These are phyloP conservation scores for Condylura cristata DNA, from an alignment of 2,113 vertebrate species.

Conservation along the genomic window DNA sequence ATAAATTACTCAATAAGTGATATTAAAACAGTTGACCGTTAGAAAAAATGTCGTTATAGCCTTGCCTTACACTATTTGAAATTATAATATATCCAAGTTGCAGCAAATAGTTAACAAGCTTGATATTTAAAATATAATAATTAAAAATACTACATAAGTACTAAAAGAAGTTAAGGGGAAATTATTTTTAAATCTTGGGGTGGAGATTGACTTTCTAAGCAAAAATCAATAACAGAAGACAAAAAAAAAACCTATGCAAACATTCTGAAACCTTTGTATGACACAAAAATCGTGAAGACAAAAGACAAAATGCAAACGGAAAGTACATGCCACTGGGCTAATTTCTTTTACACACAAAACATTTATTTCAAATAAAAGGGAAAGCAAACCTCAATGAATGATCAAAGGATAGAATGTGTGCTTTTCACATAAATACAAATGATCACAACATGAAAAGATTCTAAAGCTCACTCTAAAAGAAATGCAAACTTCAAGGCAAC, in stretches of 20 bases:
- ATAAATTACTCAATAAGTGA: not conserved
- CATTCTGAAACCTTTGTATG: not conserved
- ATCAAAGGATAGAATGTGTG: not conserved
- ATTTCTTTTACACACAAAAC: not conserved
- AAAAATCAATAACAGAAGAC: not conserved
- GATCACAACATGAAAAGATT: not conserved
- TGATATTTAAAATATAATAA: not conserved
- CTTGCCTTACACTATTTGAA: not conserved
- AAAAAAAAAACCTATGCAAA: not conserved
- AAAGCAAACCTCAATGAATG: not conserved
- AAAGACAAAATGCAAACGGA: conserved; percentile 2
- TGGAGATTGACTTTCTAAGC: not conserved
- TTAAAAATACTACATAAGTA: not conserved
- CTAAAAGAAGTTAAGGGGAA: not conserved
- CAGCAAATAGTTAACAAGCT: not conserved
- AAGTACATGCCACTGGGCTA: not conserved
- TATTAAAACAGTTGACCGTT: not conserved
- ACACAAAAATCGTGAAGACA: not conserved
- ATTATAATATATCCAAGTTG: not conserved
- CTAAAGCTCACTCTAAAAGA: not conserved
- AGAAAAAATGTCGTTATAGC: not conserved
- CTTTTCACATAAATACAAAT: not conserved
- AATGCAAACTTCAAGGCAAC: not conserved
- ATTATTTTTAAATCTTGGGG: not conserved
- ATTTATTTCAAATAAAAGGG: not conserved